Conservation (phyloP, 2,888 invertebrate species). For the Smittia aterrima region DNA sequence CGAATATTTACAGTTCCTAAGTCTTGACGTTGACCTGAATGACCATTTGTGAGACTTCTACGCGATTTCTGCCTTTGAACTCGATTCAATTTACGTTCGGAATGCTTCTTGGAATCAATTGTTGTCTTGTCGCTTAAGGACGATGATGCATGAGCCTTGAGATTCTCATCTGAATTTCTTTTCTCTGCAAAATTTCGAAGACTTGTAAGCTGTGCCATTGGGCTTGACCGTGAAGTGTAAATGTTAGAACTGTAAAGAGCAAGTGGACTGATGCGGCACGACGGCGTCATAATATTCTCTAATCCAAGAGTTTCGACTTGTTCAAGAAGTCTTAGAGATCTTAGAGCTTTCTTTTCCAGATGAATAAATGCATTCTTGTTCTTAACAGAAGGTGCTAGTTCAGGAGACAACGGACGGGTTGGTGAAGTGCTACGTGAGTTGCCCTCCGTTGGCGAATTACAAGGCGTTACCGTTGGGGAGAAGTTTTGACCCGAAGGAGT, state of each 20-base stretch:
- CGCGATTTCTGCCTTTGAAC: constrained; percentile 58
- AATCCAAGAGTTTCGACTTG: constrained; percentile 68
- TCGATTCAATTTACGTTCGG: constrained; percentile 49
- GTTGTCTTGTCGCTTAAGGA: constrained; percentile 41
- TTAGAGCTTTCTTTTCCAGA: constrained; percentile 54
- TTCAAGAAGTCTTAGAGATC: constrained; percentile 61
- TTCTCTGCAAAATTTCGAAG: constrained; percentile 59
- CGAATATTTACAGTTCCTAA: constrained; percentile 57
- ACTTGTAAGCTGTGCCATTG: constrained; percentile 77
- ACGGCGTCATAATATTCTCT: constrained; percentile 62
- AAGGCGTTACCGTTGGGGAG: constrained; percentile 82
- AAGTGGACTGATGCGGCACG: constrained; percentile 59
- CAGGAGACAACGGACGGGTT: constrained; percentile 54
- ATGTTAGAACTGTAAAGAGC: constrained; percentile 60
- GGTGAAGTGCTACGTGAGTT: constrained; percentile 61
- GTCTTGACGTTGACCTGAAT: constrained; percentile 59
- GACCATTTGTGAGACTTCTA: constrained; percentile 55
- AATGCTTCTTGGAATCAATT: constrained; percentile 29
- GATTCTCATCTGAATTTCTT: constrained; percentile 51
- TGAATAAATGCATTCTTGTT: constrained; percentile 52
- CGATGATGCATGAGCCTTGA: constrained; percentile 39
- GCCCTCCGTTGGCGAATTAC: constrained; percentile 69
- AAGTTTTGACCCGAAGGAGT: constrained; percentile 65
- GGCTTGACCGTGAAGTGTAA: constrained; percentile 65
- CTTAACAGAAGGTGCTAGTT: constrained; percentile 46